Conservation (phyloP, 2,113 vertebrate species). For the Crypturellus undulatus region DNA sequence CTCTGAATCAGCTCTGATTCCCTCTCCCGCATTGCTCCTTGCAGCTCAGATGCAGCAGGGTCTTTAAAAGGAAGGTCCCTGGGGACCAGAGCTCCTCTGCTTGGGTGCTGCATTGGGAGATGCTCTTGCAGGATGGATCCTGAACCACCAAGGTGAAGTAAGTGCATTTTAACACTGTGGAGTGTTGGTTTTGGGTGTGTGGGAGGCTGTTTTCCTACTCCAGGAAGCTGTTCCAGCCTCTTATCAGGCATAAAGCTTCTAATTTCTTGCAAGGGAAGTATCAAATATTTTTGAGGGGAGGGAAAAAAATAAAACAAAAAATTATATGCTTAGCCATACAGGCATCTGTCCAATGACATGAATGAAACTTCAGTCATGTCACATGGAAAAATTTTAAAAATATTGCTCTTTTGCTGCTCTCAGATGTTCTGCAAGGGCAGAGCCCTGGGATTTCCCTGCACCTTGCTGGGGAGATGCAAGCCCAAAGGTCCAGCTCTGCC, state of each 20-base stretch:
- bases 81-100: background rate
- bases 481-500: background rate
- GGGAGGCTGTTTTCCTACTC: conserved; percentile 25
- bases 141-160: background rate
- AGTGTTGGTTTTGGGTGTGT: conserved; percentile 25
- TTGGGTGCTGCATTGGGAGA: background rate
- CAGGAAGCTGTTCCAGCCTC: conserved; percentile 61
- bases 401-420: background rate
- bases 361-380: background rate
- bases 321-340: background rate
- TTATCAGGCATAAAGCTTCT: conserved; percentile 52
- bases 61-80: background rate
- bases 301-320: background rate
- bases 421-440: background rate
- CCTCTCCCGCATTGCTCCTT: background rate
- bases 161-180: background rate
- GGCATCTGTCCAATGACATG: conserved; percentile 19
- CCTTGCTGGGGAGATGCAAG: background rate
- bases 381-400: background rate
- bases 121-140: conserved; percentile 3
- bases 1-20: background rate
- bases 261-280: conserved; percentile 49
- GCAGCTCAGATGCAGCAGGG: background rate
- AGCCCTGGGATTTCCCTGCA: background rate
- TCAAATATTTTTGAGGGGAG: conserved; percentile 30